A percentile compares a stretch with the other conserved stretches of the same genome.
These are phyloP conservation scores for Helleia helle DNA, from an alignment of 2,888 invertebrate genomes.

Conservation along the genomic window DNA sequence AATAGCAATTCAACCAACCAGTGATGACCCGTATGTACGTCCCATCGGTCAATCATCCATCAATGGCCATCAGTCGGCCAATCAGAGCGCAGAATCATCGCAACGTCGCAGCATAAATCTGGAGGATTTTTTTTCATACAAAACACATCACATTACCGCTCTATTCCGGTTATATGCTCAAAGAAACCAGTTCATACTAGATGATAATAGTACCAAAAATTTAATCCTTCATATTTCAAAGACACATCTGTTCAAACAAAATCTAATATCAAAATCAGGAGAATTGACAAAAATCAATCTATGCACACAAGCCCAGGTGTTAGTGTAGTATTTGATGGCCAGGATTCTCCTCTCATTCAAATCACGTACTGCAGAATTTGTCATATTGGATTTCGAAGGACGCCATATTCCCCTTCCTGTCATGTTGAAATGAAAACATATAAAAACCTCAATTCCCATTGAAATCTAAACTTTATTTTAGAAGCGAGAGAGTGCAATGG, in stretches of 20 bases:
- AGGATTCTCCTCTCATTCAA: constrained; percentile 62
- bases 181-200: too few relatives aligned
- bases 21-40: too few relatives aligned
- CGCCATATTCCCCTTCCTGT: constrained; percentile 61
- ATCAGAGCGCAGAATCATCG: too few relatives aligned
- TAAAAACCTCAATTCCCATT: constrained; percentile 38
- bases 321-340: constrained; percentile 26
- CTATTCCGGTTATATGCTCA: too few relatives aligned
- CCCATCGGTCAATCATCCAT: too few relatives aligned
- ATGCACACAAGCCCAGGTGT: constrained; percentile 22
- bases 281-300: constrained; percentile 10
- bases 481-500: not conserved
- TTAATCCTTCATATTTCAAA: not conserved
- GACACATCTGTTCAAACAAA: constrained; percentile 1
- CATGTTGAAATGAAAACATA: constrained; percentile 67
- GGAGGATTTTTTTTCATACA: too few relatives aligned
- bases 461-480: constrained; percentile 32
- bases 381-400: constrained; percentile 71
- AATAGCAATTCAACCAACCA: too few relatives aligned
- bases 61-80: too few relatives aligned
- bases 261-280: constrained; percentile 5
- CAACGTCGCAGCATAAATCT: too few relatives aligned
- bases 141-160: too few relatives aligned
- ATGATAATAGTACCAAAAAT: too few relatives aligned
- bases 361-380: constrained; percentile 72